Conservation (phyloP, 92 coral and sea anemone species). For the Siderastrea siderea region DNA sequence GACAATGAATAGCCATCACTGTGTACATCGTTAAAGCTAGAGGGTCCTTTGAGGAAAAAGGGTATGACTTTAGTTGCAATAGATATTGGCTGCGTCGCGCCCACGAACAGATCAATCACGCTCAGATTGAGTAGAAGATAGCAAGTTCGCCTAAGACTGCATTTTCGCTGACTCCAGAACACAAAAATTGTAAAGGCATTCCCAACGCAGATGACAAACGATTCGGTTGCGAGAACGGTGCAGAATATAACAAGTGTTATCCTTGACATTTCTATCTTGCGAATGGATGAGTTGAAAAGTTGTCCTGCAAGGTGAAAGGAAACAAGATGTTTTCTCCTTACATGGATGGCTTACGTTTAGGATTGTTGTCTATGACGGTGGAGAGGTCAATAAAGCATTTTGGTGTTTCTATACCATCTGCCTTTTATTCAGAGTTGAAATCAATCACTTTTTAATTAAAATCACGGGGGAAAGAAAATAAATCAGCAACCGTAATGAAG, state of each 20-base stretch:
- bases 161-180: not conserved
- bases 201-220: not conserved
- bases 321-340: too few relatives aligned
- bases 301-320: too few relatives aligned
- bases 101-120: not conserved
- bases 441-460: too few relatives aligned
- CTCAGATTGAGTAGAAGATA: conserved; percentile 6
- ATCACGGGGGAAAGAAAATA: not conserved
- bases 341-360: too few relatives aligned
- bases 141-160: not conserved
- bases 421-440: not conserved
- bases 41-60: too few relatives aligned
- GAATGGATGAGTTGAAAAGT: not conserved
- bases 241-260: not conserved
- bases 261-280: not conserved
- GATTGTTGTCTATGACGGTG: not conserved
- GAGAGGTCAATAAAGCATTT: not conserved
- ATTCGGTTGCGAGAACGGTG: not conserved
- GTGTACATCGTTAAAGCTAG: not conserved
- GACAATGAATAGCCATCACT: not conserved
- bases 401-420: not conserved
- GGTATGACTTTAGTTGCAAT: not conserved
- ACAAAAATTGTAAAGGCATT: not conserved
- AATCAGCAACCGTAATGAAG: not conserved
- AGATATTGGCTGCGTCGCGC: not conserved